Conservation (phyloP, 1,140 invertebrate species). For the Drosophila nasuta region DNA sequence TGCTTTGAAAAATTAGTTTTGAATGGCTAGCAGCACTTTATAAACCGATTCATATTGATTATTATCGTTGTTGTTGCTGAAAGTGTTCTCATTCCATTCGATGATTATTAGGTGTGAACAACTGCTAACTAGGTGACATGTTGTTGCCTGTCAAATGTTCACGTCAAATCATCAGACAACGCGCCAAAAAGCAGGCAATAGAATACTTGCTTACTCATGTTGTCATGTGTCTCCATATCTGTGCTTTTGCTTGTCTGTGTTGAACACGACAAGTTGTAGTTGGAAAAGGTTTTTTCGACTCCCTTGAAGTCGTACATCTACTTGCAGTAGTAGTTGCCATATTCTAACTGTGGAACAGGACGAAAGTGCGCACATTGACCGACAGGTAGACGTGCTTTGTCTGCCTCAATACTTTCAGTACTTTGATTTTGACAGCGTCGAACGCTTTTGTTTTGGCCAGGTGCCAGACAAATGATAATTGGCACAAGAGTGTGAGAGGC, state of each 20-base stretch:
- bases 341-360: background rate
- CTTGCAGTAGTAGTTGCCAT: background rate
- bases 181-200: constrained; percentile 39
- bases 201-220: constrained; percentile 39
- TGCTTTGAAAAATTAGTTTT: constrained; percentile 29
- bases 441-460: constrained; percentile 47
- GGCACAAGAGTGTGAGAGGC: background rate
- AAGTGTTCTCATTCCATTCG: constrained; percentile 26
- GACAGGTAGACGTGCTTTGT: constrained; percentile 44
- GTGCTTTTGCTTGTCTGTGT: constrained; percentile 7
- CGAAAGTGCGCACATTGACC: constrained; percentile 33
- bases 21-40: background rate
- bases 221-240: constrained; percentile 15
- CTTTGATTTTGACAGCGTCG: constrained; percentile 50
- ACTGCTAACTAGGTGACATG: constrained; percentile 38
- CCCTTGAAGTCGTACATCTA: constrained; percentile 9
- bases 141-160: constrained; percentile 46
- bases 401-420: constrained; percentile 48
- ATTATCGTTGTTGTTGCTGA: constrained; percentile 13
- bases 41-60: constrained; percentile 9
- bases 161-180: constrained; percentile 42
- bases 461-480: constrained; percentile 46
- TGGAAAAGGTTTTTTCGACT: constrained; percentile 26
- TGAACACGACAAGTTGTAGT: constrained; percentile 51
- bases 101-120: constrained; percentile 51